Percentiles rank a stretch among this genome's conserved stretches.
These are phyloP conservation scores for Drosophila lini DNA, from an alignment of 1,140 invertebrate species.

Conservation along the genomic window DNA sequence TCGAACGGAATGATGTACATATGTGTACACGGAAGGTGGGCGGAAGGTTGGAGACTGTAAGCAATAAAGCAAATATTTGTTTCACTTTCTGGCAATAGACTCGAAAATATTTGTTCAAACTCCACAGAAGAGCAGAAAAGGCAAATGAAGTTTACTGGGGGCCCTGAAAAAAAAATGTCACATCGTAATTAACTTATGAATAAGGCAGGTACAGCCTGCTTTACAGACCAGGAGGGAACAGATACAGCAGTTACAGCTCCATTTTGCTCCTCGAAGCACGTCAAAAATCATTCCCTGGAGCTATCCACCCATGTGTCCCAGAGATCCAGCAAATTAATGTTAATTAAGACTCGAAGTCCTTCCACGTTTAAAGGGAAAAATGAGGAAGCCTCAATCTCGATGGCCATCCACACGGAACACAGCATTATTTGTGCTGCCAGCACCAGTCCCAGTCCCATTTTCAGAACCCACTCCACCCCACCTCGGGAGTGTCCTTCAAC, in stretches of 20 bases:
- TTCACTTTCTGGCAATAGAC: slow-evolving; percentile 44
- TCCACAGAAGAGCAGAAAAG: slow-evolving; percentile 4
- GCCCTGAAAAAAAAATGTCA: slow-evolving; percentile 17
- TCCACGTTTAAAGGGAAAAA: slow-evolving; percentile 25
- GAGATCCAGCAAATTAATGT: slow-evolving; percentile 50
- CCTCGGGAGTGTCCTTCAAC: slow-evolving; percentile 65
- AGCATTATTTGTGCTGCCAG: slow-evolving; percentile 57
- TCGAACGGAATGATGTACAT: slow-evolving; percentile 24
- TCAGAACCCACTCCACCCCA: slow-evolving; percentile 2
- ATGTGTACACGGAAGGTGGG: slow-evolving; percentile 10
- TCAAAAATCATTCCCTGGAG: slow-evolving; percentile 26
- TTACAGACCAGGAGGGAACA: background rate
- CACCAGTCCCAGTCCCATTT: slow-evolving; percentile 15
- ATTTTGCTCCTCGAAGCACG: background rate
- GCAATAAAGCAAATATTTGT: slow-evolving; percentile 72
- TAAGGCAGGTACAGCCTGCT: slow-evolving; percentile 16
- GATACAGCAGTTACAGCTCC: background rate
- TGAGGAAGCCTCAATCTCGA: slow-evolving; percentile 42
- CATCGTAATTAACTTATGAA: slow-evolving; percentile 48
- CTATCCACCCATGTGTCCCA: slow-evolving; percentile 15
- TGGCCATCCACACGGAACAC: slow-evolving; percentile 44
- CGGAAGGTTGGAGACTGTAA: slow-evolving; percentile 22
- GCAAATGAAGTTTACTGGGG: slow-evolving; percentile 17
- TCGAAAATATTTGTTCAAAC: slow-evolving; percentile 38
- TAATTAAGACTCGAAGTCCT: slow-evolving; percentile 61